Evolutionary conservation across 2,113 vertebrate genomes (phyloP).

Genomic region (Peromyscus leucopus): DNA sequence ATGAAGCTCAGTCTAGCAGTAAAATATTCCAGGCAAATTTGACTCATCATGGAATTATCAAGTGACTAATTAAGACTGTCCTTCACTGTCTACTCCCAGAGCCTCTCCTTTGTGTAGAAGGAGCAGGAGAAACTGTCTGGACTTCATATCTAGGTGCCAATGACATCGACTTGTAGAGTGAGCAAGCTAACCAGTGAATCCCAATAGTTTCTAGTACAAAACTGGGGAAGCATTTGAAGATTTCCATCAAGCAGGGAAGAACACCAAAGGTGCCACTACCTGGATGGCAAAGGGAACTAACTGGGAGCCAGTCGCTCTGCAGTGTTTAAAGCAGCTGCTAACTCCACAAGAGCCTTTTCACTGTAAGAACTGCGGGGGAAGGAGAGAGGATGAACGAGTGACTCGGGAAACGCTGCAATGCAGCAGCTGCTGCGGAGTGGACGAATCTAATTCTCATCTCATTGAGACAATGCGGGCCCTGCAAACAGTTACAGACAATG

Average conservation of each 20-base stretch:
- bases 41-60: background rate
- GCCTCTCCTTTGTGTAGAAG: background rate
- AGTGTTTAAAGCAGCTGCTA: background rate
- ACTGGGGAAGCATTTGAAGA: background rate
- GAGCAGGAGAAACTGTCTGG: background rate
- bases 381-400: background rate
- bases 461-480: background rate
- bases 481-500: background rate
- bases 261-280: background rate
- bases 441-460: background rate
- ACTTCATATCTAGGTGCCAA: background rate
- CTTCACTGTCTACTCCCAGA: background rate
- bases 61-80: background rate
- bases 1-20: background rate
- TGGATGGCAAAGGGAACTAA: background rate
- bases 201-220: background rate
- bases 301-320: background rate
- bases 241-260: constrained; percentile 17
- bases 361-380: background rate
- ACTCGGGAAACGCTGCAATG: background rate
- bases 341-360: background rate
- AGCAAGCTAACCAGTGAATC: background rate
- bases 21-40: constrained; percentile 22
- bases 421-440: background rate
- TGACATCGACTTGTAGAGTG: background rate